Base-by-base conservation (phyloP, 1,140 invertebrate species). In the Drosophila erecta region DNA sequence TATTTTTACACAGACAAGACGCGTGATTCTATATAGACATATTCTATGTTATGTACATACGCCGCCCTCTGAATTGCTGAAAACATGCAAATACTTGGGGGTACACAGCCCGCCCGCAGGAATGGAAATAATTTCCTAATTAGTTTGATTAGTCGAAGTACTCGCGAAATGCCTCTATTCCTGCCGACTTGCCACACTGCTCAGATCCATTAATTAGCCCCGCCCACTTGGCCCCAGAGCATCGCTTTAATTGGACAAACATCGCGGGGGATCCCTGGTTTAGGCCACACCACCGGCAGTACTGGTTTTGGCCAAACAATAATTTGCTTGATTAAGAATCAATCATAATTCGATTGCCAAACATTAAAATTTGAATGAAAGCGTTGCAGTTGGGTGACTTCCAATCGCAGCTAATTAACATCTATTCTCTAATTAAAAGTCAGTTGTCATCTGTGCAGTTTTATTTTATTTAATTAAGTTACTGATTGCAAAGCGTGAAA, bases 61-160 rank as follows among this genome's bases (percentile, higher is more conserved):
- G 43, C 47, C 30, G 55, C 15, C n/a, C 50, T 47, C 20, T 53
- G 53, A 55, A 53, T 40, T 50, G 14, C 58, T 53, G 35, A 58
- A 76, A 41, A 76, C 54, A 59, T 67, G 62, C 49, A 76, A 54
- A 67, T 67, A 59, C 55, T 64, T 60, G 37, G 43, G 57, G 30
- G 30, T 7, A 30, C 30, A 30, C 44, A 38, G 14, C 22, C 17
- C 15, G 22, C 47, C 8, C 43, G 15, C 41, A 38, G 30, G 27
- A 51, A 49, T 56, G 24, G 61, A 54, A 76, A 58, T 74, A 75
- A 76, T 66, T 66, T 75, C 53, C 72, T 75, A 76, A 76, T 76
- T 76, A 75, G 60, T 74, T 74, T 70, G 66, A 70, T 70, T 70
- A 70, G 66, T 67, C 24, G 43, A 37, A 55, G 46, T 55, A 38